These are phyloP conservation scores for Trichosurus vulpecula DNA, from an alignment of 2,797 vertebrate genomes.

Conservation along the genomic window DNA sequence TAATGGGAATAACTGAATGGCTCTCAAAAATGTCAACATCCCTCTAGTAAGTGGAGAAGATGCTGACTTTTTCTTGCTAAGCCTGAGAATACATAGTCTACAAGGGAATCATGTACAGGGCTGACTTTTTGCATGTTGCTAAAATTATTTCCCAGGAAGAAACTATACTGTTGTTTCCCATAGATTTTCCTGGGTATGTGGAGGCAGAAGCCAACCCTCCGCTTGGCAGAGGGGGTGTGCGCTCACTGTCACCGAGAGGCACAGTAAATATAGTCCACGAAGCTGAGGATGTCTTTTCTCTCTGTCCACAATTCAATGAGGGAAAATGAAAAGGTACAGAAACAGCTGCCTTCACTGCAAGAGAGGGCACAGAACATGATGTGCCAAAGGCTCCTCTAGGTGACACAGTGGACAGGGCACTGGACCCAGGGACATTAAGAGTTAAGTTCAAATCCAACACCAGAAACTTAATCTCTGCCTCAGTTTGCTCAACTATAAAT, in stretches of 20 bases:
- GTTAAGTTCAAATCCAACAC: not conserved
- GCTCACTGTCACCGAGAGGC: not conserved
- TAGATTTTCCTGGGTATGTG: not conserved
- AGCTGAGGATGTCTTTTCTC: not conserved
- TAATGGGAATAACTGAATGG: not conserved
- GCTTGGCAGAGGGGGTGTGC: not conserved
- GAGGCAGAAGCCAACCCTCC: not conserved
- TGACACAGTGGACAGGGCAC: not conserved
- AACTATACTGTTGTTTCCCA: not conserved
- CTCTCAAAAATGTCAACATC: not conserved
- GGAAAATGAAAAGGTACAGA: not conserved
- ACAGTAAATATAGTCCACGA: not conserved
- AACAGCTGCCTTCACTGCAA: not conserved
- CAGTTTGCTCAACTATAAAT: not conserved
- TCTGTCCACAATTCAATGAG: not conserved
- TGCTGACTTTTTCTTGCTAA: not conserved
- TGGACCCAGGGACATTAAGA: not conserved
- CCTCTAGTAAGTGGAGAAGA: not conserved
- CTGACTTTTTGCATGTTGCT: not conserved
- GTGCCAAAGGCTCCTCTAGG: not conserved
- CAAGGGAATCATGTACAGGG: not conserved
- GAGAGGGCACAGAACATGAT: not conserved
- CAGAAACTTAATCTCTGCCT: not conserved
- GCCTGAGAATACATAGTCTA: not conserved
- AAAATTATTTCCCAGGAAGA: not conserved